phyloP scores from a whole-genome alignment of 2,113 vertebrate genomes.

The Sylvietta virens region DNA sequence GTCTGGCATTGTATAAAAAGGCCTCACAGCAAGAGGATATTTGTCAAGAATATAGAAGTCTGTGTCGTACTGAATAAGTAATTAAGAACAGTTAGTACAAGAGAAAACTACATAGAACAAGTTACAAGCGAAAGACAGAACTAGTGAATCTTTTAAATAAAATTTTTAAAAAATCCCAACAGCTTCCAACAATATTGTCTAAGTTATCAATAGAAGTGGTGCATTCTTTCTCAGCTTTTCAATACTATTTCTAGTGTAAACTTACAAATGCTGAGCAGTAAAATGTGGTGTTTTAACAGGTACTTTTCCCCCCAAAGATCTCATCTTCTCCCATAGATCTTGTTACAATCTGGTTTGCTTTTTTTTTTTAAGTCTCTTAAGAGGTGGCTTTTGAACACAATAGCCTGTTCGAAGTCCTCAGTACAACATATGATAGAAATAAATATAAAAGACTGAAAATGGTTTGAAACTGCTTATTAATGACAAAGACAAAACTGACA shows the following conservation, averaged over 20 bases:
- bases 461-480: background rate
- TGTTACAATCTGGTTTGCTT: background rate
- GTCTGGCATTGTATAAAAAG: conserved; percentile 99
- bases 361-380: background rate
- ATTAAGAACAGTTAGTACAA: background rate
- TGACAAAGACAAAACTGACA: background rate
- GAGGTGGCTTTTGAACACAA: background rate
- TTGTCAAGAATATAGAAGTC: conserved; percentile 99
- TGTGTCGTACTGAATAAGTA: conserved; percentile 87
- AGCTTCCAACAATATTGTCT: background rate
- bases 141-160: background rate
- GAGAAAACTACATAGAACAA: background rate
- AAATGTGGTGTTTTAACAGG: background rate
- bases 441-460: background rate
- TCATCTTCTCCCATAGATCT: background rate
- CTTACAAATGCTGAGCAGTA: background rate
- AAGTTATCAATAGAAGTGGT: background rate
- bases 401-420: background rate
- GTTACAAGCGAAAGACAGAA: background rate
- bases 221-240: background rate
- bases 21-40: conserved; percentile 94
- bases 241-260: background rate
- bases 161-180: background rate
- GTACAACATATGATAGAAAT: background rate
- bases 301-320: background rate